Evolutionary conservation across 2,113 vertebrate species (phyloP), one percentile per base, ranked within the genome.

Genomic region (Bubo blakistoni): DNA sequence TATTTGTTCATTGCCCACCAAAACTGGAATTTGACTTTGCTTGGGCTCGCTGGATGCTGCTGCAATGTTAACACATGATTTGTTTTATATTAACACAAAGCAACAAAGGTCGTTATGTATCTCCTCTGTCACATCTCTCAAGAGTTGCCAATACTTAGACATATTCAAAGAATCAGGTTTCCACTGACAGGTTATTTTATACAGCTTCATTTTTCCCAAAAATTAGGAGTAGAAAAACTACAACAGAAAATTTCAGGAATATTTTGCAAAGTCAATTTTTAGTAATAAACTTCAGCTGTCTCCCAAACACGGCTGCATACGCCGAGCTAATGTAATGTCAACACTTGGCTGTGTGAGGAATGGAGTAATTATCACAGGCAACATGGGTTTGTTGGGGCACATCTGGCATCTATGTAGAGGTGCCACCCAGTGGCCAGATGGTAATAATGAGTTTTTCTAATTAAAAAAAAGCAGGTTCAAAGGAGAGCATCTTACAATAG

Each of bases 371-470:
- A 21, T 51, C 25, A 29, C 44, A 38, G 42, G 26, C 27, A 61
- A 6, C 29, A 0, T 17, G 58, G 32, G 6, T 69, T 92, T 80
- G 27, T n/a, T 83, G 58, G 46, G 66, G 55, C 80, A 72, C 42
- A 59, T 38, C 36, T 76, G 81, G 52, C 42, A 52, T 25, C 61
- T 63, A 4, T 74, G 77, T 36, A 46, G 62, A 77, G n/a, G 59
- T 97, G 97, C 97, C 97, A 97, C 92, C 96, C 81, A 92, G 96
- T 95, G 97, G 97, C 78, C 86, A 78, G 22, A 69, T 51, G 30
- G 44, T 63, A 72, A 55, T 49, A 81, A 89, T 13, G 54, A 87
- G 17, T 14, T 91, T 78, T 63, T 72, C 47, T 55, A 38, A 51
- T 58, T 11, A 36, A 6, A 13, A 32, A 57, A 10, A 6, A 6